phyloP scores from a whole-genome alignment of 2,888 invertebrate species.

The Pseudanteris insignis region DNA sequence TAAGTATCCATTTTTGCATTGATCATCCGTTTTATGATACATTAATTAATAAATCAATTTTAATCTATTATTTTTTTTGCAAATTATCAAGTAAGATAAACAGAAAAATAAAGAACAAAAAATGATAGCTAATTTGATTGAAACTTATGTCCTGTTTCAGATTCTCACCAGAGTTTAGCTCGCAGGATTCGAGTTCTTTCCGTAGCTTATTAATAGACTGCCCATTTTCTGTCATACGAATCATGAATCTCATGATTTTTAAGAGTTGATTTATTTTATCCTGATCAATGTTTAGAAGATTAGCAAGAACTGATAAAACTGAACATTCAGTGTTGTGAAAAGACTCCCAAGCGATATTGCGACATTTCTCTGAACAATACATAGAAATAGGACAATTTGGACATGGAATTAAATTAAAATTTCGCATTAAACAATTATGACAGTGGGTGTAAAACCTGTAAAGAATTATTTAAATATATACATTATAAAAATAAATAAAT shows the following conservation, averaged over 20 bases:
- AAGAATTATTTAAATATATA: not conserved
- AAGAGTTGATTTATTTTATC: constrained; percentile 61
- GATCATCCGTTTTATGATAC: too few relatives aligned
- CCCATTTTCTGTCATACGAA: constrained; percentile 57
- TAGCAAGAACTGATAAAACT: constrained; percentile 54
- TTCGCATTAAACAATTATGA: constrained; percentile 59
- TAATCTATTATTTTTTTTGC: too few relatives aligned
- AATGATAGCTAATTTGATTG: too few relatives aligned
- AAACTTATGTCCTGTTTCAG: not conserved
- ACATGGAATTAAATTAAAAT: constrained; percentile 61
- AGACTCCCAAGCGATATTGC: constrained; percentile 53
- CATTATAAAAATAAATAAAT: too few relatives aligned
- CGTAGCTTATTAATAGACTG: constrained; percentile 54
- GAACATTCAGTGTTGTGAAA: constrained; percentile 59
- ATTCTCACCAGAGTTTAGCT: constrained; percentile 56
- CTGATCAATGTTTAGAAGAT: constrained; percentile 57
- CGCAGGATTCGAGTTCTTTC: constrained; percentile 55
- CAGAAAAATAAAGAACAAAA: too few relatives aligned
- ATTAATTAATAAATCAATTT: too few relatives aligned
- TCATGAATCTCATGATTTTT: constrained; percentile 61
- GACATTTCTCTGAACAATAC: constrained; percentile 62
- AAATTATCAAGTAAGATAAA: too few relatives aligned
- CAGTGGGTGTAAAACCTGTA: constrained; percentile 63
- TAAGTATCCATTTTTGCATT: not conserved
- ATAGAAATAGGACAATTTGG: constrained; percentile 58